Conservation (phyloP, 1,140 invertebrate species). For the Pomacea maculata region DNA sequence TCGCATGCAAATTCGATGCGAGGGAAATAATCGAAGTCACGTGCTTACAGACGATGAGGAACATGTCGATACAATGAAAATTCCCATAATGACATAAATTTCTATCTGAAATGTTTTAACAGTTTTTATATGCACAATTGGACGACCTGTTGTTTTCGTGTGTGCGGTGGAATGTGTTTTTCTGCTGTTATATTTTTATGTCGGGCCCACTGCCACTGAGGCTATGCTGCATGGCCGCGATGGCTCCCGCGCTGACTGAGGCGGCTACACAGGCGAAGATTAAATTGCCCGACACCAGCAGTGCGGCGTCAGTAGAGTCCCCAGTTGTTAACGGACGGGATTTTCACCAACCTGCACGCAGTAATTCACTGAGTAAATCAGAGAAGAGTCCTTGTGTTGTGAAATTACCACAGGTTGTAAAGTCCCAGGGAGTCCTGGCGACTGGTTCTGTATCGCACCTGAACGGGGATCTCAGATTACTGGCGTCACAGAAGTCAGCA, state of each 20-base stretch:
- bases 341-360: conserved; percentile 1
- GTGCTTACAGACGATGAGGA: conserved; percentile 15
- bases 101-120: neutral
- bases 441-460: neutral
- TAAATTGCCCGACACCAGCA: conserved; percentile 44
- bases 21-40: conserved; percentile 26
- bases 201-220: conserved; percentile 54
- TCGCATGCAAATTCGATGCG: conserved; percentile 5
- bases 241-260: conserved; percentile 62
- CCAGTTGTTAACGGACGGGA: conserved; percentile 28
- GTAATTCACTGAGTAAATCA: neutral
- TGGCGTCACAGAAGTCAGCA: neutral
- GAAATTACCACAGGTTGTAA: conserved; percentile 11
- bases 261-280: conserved; percentile 51
- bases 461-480: conserved; percentile 11
- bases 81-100: neutral
- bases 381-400: too few species aligned
- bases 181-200: conserved; percentile 39
- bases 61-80: conserved; percentile 19
- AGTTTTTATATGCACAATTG: neutral
- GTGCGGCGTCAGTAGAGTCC: conserved; percentile 31
- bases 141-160: too few species aligned
- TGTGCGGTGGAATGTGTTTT: conserved; percentile 3
- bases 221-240: conserved; percentile 62
- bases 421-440: neutral